These are phyloP conservation scores for Marasmarcha lunaedactyla DNA, from an alignment of 2,888 invertebrate species.

Conservation along the genomic window DNA sequence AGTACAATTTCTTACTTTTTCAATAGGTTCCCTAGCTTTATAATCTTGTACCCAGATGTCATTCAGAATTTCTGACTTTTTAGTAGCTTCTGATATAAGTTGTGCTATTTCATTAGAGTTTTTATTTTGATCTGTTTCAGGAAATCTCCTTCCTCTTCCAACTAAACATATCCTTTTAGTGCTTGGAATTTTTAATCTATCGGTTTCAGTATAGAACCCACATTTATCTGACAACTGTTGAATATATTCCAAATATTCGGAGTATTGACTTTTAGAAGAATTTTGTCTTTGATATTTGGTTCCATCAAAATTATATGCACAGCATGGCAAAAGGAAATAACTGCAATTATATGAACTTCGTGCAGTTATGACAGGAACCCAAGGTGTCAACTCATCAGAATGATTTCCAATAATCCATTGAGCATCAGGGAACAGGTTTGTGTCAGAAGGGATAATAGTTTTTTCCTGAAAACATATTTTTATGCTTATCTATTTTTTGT, in stretches of 20 bases:
- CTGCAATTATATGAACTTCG: conserved; percentile 79
- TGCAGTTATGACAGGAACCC: conserved; percentile 94
- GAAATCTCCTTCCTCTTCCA: conserved; percentile 66
- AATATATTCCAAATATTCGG: conserved; percentile 78
- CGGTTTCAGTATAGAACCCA: conserved; percentile 81
- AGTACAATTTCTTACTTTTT: conserved; percentile 89
- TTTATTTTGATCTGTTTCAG: conserved; percentile 30
- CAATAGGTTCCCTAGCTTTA: conserved; percentile 74
- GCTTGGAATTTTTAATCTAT: conserved; percentile 95
- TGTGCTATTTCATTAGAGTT: conserved; percentile 11
- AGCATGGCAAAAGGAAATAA: conserved; percentile 95
- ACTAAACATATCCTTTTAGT: conserved; percentile 90
- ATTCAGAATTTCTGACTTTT: conserved; percentile 6
- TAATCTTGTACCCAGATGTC: conserved; percentile 63
- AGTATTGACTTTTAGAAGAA: conserved; percentile 81
- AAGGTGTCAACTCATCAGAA: conserved; percentile 98
- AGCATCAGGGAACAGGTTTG: conserved; percentile 75
- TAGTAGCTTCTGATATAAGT: conserved; percentile 10
- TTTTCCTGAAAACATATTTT: conserved; percentile 71
- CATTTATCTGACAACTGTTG: conserved; percentile 72
- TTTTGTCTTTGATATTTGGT: conserved; percentile 82
- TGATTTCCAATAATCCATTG: conserved; percentile 99
- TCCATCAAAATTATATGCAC: conserved; percentile 91
- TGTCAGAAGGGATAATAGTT: conserved; percentile 77
- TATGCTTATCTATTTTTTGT: not conserved